Percentiles rank a stretch among this genome's conserved stretches.
Evolutionary conservation across 1,140 invertebrate genomes (phyloP).

Genomic region (Diorhabda sublineata): DNA sequence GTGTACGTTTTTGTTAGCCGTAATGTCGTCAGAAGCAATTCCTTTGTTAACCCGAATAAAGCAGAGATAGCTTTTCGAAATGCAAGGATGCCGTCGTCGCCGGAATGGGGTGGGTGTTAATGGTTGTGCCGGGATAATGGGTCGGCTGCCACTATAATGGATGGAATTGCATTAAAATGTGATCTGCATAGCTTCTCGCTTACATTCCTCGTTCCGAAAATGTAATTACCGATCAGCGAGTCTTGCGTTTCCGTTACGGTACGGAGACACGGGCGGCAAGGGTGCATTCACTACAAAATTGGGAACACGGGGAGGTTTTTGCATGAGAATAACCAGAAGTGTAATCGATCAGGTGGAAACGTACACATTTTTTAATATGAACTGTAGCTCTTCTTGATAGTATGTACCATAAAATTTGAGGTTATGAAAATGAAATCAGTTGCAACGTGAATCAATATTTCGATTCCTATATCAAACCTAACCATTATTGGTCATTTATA

Average conservation of each 20-base stretch:
- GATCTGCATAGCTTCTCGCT: constrained; percentile 47
- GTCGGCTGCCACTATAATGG: constrained; percentile 43
- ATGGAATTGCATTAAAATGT: constrained; percentile 51
- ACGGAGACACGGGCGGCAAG: background rate
- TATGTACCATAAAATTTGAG: no score
- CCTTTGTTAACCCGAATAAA: constrained; percentile 39
- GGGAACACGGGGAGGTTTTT: background rate
- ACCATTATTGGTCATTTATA: no score
- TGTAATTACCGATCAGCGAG: constrained; percentile 43
- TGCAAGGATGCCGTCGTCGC: constrained; percentile 21
- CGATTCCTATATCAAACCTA: no score
- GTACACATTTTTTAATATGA: background rate
- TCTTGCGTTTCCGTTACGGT: background rate
- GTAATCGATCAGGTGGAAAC: background rate
- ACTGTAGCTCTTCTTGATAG: no score
- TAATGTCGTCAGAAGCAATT: constrained; percentile 38
- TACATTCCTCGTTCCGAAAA: constrained; percentile 44
- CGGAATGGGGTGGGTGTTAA: constrained; percentile 43
- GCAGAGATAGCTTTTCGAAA: constrained; percentile 46
- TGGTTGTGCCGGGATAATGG: constrained; percentile 39
- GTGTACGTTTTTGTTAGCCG: constrained; percentile 21
- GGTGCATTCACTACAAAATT: background rate
- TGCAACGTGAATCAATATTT: no score
- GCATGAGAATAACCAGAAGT: background rate
- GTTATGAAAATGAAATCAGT: no score